Conservation (phyloP, 2,888 invertebrate genomes). For the Willowsia nigromaculata region DNA sequence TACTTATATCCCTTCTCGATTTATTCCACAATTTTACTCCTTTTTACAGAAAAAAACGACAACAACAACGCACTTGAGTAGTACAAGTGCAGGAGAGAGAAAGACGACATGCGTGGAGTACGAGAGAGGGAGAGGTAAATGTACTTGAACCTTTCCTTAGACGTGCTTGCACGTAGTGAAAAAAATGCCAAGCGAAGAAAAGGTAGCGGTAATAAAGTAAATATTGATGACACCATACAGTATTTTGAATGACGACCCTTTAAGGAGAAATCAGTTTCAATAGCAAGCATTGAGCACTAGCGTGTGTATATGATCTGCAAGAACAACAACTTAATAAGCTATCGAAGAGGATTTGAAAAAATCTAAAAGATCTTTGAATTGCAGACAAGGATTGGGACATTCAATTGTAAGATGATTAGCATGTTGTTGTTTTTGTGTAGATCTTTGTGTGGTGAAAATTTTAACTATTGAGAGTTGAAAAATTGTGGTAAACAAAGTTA, state of each 20-base stretch:
- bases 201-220: constrained; percentile 7
- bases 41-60: constrained; percentile 3
- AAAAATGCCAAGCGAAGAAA: not conserved
- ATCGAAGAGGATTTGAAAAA: too few species aligned
- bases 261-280: not conserved
- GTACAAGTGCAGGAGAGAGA: not conserved
- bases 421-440: too few species aligned
- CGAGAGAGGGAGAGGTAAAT: not conserved
- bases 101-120: not conserved
- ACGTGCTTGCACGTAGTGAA: not conserved
- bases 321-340: too few species aligned
- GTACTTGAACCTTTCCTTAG: constrained; percentile 5
- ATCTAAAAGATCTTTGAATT: too few species aligned
- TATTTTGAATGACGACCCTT: not conserved
- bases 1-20: not conserved
- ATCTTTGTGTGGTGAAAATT: too few species aligned
- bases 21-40: constrained; percentile 13
- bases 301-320: too few species aligned
- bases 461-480: too few species aligned
- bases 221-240: not conserved
- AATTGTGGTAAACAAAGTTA: too few species aligned
- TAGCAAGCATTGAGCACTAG: too few species aligned
- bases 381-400: too few species aligned
- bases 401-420: too few species aligned
- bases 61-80: constrained; percentile 27